A percentile compares a stretch with the other conserved stretches of the same genome.
These are phyloP conservation scores for Pyralis farinalis DNA, from an alignment of 2,888 invertebrate species.

Conservation along the genomic window DNA sequence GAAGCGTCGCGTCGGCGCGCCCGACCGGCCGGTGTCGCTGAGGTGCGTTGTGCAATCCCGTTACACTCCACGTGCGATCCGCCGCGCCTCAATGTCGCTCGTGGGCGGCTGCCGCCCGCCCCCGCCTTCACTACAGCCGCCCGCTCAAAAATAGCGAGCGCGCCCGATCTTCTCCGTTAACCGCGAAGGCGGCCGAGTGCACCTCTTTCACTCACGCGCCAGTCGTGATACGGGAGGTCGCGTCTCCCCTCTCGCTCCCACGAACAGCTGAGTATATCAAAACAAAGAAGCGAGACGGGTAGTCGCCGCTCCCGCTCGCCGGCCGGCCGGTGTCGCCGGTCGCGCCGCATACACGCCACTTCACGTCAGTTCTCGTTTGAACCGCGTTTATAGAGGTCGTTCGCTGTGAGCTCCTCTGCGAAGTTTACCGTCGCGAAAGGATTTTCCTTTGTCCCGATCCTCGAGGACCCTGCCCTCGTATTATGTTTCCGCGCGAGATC, in stretches of 20 bases:
- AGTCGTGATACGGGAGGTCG: constrained; percentile 15
- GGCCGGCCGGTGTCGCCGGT: constrained; percentile 74
- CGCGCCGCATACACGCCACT: constrained; percentile 34
- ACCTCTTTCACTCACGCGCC: constrained; percentile 46
- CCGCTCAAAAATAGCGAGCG: constrained; percentile 58
- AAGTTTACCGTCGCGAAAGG: constrained; percentile 75
- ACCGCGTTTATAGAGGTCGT: constrained; percentile 70
- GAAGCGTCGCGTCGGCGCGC: constrained; percentile 24
- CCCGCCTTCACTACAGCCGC: constrained; percentile 30
- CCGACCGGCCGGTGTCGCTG: constrained; percentile 34
- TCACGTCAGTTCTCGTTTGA: constrained; percentile 75
- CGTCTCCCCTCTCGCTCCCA: constrained; percentile 40
- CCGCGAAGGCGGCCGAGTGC: constrained; percentile 22
- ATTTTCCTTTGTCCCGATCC: constrained; percentile 76
- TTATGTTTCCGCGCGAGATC: constrained; percentile 75
- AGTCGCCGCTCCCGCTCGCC: constrained; percentile 76
- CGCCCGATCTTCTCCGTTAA: constrained; percentile 47
- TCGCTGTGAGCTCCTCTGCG: constrained; percentile 59
- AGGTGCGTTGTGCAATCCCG: constrained; percentile 77
- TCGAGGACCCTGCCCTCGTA: constrained; percentile 75
- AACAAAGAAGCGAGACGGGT: constrained; percentile 79
- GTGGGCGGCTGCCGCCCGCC: constrained; percentile 58
- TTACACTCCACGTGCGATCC: constrained; percentile 74
- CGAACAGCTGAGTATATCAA: constrained; percentile 81
- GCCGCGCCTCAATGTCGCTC: constrained; percentile 76